Conservation (phyloP, 1,140 invertebrate species). For the Cataglyphis hispanica region DNA sequence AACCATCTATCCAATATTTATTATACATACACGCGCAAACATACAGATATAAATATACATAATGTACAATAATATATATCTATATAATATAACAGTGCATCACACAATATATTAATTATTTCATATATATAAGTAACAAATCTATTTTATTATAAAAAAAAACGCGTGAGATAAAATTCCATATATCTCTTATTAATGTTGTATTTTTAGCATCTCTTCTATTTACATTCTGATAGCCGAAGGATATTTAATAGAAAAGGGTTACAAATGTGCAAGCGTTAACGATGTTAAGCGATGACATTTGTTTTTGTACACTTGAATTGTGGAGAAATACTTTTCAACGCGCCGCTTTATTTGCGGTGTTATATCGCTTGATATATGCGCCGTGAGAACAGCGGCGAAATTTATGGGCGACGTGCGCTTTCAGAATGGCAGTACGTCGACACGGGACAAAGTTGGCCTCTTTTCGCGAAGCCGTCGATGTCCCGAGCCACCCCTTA, state of each 20-base stretch:
- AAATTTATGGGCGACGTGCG: conserved; percentile 52
- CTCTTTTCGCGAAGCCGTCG: conserved; percentile 43
- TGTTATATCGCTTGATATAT: conserved; percentile 53
- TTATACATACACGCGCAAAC: no score
- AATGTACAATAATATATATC: background rate
- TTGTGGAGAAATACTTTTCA: conserved; percentile 32
- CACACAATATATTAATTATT: background rate
- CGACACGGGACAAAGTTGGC: conserved; percentile 50
- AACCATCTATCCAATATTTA: no score
- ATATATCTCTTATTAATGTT: conserved; percentile 1
- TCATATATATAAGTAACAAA: background rate
- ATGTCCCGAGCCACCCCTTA: conserved; percentile 65
- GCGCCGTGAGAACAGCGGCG: conserved; percentile 23
- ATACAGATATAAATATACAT: no score
- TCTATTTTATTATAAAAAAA: background rate
- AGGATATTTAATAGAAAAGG: conserved; percentile 2
- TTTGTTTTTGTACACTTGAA: conserved; percentile 47
- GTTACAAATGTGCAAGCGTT: background rate
- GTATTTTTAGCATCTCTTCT: background rate
- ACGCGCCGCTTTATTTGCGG: conserved; percentile 48
- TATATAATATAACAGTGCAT: background rate
- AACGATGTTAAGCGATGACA: conserved; percentile 27
- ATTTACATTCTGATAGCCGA: background rate
- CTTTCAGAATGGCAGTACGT: conserved; percentile 36
- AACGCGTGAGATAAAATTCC: background rate